Percentiles rank a stretch among this genome's conserved stretches.
These are phyloP conservation scores for Hirundo rustica DNA, from an alignment of 2,797 vertebrate species.

Conservation along the genomic window DNA sequence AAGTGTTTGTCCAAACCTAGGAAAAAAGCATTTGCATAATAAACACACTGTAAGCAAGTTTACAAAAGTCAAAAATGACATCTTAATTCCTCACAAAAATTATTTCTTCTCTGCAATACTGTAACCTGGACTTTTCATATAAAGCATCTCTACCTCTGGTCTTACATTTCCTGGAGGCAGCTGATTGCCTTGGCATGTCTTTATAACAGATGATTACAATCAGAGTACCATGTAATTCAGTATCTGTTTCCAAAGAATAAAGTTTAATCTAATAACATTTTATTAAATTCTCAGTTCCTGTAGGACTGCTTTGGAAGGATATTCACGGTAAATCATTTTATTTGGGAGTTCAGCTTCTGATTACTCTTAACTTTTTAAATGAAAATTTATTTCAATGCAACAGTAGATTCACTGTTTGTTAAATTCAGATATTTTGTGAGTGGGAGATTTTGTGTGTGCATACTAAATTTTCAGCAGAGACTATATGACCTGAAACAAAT, in stretches of 20 bases:
- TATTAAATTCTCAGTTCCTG: constrained; percentile 41
- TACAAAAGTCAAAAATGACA: not conserved
- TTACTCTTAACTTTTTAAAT: not conserved
- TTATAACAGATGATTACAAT: constrained; percentile 52
- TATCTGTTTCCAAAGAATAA: constrained; percentile 49
- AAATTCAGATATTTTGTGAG: not conserved
- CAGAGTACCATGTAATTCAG: not conserved
- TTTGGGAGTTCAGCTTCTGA: not conserved
- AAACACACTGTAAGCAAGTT: not conserved
- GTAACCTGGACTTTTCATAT: not conserved
- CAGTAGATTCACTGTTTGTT: not conserved
- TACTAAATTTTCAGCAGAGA: not conserved
- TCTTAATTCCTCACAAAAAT: not conserved
- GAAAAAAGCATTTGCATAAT: not conserved
- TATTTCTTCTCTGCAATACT: not conserved
- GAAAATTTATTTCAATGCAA: constrained; percentile 4
- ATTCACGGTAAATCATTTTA: constrained; percentile 20
- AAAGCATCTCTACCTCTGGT: not conserved
- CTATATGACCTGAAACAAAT: not conserved
- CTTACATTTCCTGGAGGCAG: not conserved
- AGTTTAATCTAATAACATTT: constrained; percentile 48
- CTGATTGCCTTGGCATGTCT: constrained; percentile 22
- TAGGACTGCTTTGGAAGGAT: constrained; percentile 18
- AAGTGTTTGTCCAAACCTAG: not conserved
- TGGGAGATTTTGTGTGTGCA: not conserved